Conservation (phyloP, 2,888 invertebrate species). For the Auanema freiburgensis region DNA sequence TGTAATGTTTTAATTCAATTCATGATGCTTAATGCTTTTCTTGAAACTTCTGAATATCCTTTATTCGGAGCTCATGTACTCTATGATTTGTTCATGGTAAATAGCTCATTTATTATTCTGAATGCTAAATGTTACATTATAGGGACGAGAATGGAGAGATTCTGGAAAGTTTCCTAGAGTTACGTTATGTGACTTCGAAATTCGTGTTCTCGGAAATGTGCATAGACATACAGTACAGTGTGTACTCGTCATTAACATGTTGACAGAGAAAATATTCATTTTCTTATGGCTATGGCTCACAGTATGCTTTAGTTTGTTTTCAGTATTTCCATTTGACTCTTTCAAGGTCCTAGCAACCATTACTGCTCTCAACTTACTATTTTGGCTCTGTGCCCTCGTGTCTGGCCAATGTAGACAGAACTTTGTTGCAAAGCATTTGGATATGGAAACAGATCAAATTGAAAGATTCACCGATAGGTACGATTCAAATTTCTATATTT, state of each 20-base stretch:
- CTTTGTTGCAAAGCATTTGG: conserved; percentile 43
- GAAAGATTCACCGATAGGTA: conserved; percentile 25
- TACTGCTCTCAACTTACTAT: conserved; percentile 57
- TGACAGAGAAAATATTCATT: conserved; percentile 65
- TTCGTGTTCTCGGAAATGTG: conserved; percentile 64
- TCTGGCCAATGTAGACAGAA: conserved; percentile 49
- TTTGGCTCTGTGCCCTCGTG: conserved; percentile 60
- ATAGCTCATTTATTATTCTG: conserved; percentile 7
- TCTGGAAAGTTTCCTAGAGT: conserved; percentile 66
- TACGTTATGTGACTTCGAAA: conserved; percentile 65
- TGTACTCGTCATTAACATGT: conserved; percentile 63
- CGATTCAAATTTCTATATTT: not conserved
- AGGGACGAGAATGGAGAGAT: conserved; percentile 63
- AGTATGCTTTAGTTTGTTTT: conserved; percentile 13
- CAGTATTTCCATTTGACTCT: not conserved
- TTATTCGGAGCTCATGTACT: conserved; percentile 67
- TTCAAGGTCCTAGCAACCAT: conserved; percentile 54
- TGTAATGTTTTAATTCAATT: conserved; percentile 61
- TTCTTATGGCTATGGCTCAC: conserved; percentile 65
- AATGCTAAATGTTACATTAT: conserved; percentile 13
- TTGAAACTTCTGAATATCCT: conserved; percentile 65
- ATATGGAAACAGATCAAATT: conserved; percentile 43
- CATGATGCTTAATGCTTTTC: conserved; percentile 67
- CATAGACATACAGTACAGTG: conserved; percentile 63
- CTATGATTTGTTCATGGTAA: conserved; percentile 66